Percentiles rank a stretch among this genome's conserved stretches.
phyloP scores from a whole-genome alignment of 2,113 vertebrate genomes.

The Phasianus colchicus region DNA sequence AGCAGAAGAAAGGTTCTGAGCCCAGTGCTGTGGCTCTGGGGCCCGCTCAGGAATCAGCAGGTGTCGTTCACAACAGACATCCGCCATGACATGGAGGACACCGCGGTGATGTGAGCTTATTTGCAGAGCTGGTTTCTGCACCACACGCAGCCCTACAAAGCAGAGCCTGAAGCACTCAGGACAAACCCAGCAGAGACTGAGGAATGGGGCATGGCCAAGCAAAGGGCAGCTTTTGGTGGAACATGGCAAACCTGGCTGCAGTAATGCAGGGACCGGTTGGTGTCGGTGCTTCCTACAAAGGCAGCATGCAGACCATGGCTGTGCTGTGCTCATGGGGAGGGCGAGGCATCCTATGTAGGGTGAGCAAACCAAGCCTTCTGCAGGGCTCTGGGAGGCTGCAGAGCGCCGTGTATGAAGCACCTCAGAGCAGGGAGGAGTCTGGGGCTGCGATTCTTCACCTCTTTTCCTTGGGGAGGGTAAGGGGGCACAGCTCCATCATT shows the following conservation, averaged over 20 bases:
- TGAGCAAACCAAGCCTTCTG: not conserved
- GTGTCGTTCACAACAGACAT: not conserved
- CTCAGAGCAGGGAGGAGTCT: not conserved
- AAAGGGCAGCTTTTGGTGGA: fast-evolving
- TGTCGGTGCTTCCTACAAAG: not conserved
- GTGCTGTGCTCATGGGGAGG: not conserved
- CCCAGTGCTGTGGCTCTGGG: fast-evolving
- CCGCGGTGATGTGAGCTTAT: fast-evolving
- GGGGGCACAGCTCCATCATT: not conserved
- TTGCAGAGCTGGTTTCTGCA: not conserved
- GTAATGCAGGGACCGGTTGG: too few relatives aligned
- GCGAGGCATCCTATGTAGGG: not conserved
- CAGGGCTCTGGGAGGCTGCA: not conserved
- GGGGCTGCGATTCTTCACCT: fast-evolving
- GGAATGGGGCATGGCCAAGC: fast-evolving
- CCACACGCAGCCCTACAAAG: fast-evolving
- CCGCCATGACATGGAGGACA: not conserved
- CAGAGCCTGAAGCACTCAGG: not conserved
- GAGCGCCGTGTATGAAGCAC: not conserved
- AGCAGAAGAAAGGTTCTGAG: not conserved
- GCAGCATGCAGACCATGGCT: fast-evolving
- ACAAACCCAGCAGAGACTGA: not conserved
- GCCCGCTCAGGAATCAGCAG: not conserved
- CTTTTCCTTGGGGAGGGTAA: not conserved
- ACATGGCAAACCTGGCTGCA: not conserved